Conservation (phyloP, 2,113 vertebrate species). For the Murina feae region DNA sequence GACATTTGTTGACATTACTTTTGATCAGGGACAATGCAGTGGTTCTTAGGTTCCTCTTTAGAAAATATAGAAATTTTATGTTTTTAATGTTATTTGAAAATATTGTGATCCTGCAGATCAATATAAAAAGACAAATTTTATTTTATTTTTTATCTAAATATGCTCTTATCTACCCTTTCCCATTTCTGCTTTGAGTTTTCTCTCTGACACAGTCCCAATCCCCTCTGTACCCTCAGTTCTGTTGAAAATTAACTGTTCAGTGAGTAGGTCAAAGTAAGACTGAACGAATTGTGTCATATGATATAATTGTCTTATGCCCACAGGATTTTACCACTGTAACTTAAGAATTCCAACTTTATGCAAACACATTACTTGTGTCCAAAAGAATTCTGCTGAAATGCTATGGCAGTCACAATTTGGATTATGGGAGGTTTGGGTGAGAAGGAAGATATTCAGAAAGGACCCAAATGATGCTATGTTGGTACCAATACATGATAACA, state of each 20-base stretch:
- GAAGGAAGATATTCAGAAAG: background rate
- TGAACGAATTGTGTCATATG: background rate
- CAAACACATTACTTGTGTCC: background rate
- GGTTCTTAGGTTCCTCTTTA: background rate
- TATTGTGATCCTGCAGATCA: background rate
- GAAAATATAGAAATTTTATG: background rate
- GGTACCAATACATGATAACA: background rate
- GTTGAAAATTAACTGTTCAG: background rate
- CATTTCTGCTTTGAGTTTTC: background rate
- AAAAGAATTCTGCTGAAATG: background rate
- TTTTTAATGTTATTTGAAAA: background rate
- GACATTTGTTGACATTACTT: background rate
- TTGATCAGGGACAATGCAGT: background rate
- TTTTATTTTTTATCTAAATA: background rate
- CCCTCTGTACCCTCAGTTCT: background rate
- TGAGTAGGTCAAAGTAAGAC: background rate
- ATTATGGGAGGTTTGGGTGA: background rate
- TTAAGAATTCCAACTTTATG: background rate
- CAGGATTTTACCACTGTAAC: background rate
- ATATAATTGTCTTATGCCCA: background rate
- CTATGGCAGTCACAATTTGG: background rate
- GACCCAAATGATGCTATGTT: background rate
- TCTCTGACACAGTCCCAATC: background rate
- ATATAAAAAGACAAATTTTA: background rate
- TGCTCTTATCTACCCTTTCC: background rate